Percentiles rank a stretch among this genome's conserved stretches.
Conservation (phyloP, 1,140 invertebrate species). For the Solenopsis invicta region DNA sequence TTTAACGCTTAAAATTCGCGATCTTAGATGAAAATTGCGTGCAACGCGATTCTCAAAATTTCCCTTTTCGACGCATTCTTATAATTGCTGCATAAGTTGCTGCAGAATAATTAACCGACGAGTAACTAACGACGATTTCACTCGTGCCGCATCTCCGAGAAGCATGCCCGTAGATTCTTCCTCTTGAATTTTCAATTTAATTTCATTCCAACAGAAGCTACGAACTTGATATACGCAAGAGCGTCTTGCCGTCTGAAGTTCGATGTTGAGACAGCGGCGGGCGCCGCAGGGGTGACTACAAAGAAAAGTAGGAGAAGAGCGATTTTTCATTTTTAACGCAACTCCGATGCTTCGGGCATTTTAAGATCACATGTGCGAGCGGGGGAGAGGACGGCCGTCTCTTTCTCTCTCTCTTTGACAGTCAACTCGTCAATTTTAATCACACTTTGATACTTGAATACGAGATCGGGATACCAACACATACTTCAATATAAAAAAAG, state of each 20-base stretch:
- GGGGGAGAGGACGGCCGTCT: background rate
- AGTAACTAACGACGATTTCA: conserved; percentile 7
- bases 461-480: conserved; percentile 3
- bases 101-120: background rate
- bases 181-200: conserved; percentile 12
- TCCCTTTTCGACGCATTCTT: background rate
- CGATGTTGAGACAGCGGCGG: conserved; percentile 7
- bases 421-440: conserved; percentile 41
- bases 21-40: background rate
- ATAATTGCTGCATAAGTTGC: background rate
- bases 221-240: conserved; percentile 38
- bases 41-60: background rate
- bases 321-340: conserved; percentile 65
- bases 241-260: conserved; percentile 21
- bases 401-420: conserved; percentile 29
- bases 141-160: background rate
- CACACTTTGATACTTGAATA: conserved; percentile 21
- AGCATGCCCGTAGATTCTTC: background rate
- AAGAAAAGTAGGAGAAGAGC: conserved; percentile 35
- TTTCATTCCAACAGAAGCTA: background rate
- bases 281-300: background rate
- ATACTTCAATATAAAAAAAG: background rate
- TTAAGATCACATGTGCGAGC: conserved; percentile 5
- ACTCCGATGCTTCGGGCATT: conserved; percentile 5
- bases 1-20: background rate